Conservation (phyloP, 2,113 vertebrate species). For the Leucosticte australis region DNA sequence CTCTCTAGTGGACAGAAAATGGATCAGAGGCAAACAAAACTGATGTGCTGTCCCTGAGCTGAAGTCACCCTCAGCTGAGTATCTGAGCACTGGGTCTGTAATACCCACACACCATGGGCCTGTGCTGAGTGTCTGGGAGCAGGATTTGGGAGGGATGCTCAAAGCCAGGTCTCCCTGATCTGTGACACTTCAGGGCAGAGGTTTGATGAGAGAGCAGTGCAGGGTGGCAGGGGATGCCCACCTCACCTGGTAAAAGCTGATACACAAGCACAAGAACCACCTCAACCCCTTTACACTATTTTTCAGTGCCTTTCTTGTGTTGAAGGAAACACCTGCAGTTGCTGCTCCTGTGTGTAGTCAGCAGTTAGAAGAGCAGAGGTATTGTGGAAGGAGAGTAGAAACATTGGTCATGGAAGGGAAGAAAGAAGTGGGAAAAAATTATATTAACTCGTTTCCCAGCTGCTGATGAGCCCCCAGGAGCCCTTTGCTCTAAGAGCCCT, state of each 20-base stretch:
- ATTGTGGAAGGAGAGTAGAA: background rate
- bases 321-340: background rate
- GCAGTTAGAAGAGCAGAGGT: background rate
- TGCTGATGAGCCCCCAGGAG: background rate
- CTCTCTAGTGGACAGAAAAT: slow-evolving; percentile 49
- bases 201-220: rapidly evolving
- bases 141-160: background rate
- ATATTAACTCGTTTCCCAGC: background rate
- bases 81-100: background rate
- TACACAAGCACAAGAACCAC: background rate
- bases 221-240: background rate
- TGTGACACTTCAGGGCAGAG: background rate
- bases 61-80: background rate
- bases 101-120: rapidly evolving
- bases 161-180: background rate
- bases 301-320: background rate
- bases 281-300: background rate
- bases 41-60: background rate
- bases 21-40: background rate
- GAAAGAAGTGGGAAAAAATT: background rate
- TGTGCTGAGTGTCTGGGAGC: background rate
- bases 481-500: background rate
- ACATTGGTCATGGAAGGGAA: background rate
- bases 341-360: background rate
- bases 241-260: background rate